Evolutionary conservation across 2,888 invertebrate species (phyloP).

Genomic region (Salpingus planirostris): DNA sequence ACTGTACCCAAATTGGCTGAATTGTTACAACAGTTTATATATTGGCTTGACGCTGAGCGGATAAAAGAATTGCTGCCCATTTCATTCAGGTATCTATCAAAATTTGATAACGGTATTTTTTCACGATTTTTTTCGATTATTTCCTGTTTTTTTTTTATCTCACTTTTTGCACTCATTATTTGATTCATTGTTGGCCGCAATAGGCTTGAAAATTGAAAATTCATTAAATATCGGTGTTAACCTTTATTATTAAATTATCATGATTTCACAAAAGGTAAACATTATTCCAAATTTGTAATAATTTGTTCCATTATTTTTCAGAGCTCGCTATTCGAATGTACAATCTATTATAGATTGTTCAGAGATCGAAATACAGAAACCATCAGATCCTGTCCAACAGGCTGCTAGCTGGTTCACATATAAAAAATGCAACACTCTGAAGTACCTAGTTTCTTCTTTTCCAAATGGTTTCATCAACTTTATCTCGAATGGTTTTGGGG

Average conservation of each 20-base stretch:
- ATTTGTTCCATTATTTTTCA: conserved; percentile 3
- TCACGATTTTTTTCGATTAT: too few relatives aligned
- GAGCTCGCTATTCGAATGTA: conserved; percentile 1
- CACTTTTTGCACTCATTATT: too few relatives aligned
- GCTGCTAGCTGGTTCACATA: conserved; percentile 4
- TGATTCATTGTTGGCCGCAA: too few relatives aligned
- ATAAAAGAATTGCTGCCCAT: conserved; percentile 1
- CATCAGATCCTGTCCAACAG: conserved; percentile 1
- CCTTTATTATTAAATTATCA: too few relatives aligned
- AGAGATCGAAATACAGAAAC: conserved; percentile 3
- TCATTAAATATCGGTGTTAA: too few relatives aligned
- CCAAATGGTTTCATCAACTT: conserved; percentile 3
- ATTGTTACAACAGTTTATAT: conserved; percentile 1
- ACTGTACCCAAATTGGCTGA: background rate
- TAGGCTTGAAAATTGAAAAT: too few relatives aligned
- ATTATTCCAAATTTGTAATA: too few relatives aligned
- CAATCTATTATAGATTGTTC: conserved; percentile 2
- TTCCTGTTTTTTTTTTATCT: too few relatives aligned
- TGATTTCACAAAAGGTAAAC: too few relatives aligned
- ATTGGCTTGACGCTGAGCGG: background rate
- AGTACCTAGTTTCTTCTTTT: conserved; percentile 4
- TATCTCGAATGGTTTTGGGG: conserved; percentile 1
- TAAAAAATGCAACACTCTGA: conserved; percentile 3
- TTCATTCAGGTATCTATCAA: too few relatives aligned
- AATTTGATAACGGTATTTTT: too few relatives aligned